phyloP scores from a whole-genome alignment of 53 echinoderm and acorn worm species.

The Hippasteria phrygiana region DNA sequence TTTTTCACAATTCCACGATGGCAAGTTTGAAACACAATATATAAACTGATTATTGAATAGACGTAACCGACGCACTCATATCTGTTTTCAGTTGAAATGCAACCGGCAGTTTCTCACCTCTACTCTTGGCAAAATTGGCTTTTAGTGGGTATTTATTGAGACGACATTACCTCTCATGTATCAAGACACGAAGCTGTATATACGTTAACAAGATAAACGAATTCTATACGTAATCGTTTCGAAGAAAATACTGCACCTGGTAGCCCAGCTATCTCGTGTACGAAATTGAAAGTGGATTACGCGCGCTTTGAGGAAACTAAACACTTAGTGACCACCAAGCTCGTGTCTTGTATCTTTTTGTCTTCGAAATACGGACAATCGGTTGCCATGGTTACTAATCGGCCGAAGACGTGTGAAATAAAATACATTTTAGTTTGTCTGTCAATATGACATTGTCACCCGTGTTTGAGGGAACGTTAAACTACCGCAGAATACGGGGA shows the following conservation, averaged over 20 bases:
- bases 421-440: not conserved
- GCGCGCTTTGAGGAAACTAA: not conserved
- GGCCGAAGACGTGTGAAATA: not conserved
- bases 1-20: not conserved
- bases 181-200: not conserved
- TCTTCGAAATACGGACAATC: not conserved
- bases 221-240: not conserved
- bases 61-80: not conserved
- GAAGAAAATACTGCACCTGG: not conserved
- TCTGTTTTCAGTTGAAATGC: not conserved
- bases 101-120: not conserved
- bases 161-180: not conserved
- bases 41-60: not conserved
- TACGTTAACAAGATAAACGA: not conserved
- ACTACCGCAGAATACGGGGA: too few relatives aligned
- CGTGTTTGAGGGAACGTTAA: too few relatives aligned
- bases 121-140: not conserved
- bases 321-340: not conserved
- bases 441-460: not conserved
- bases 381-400: conserved; percentile 37
- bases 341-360: conserved; percentile 1
- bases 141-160: not conserved
- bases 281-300: conserved; percentile 18
- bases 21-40: too few relatives aligned
- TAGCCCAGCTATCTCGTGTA: not conserved